Evolutionary conservation across 2,888 invertebrate genomes (phyloP), one percentile per base, ranked within the genome.

Genomic region (Rotaria macrura): DNA sequence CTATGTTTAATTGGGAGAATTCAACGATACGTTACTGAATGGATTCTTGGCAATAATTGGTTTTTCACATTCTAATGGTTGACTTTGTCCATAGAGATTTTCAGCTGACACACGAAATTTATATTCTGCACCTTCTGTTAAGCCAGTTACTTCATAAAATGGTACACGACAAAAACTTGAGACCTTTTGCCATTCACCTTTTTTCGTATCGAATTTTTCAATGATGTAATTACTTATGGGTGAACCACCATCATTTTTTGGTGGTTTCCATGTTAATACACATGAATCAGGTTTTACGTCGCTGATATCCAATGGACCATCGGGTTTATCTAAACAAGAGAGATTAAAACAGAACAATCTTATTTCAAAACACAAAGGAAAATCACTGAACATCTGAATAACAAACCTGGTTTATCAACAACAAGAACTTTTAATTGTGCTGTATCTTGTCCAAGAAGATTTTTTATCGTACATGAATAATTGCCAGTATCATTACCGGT

Each of bases 201-300:
- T 89, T 49, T 87, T 95, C 88, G 93, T 93, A 90, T 97, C 97
- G 90, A 95, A 92, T 92, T 95, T 96, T 91, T 98, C 97, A 47
- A 98, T 95, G 83, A 97, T 94, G 90, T 98, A 98, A 92, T 98
- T 97, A 83, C 96, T 96, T 89, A 98, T 94, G n/a, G 96, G 95
- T 85, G 96, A 95, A 65, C 97, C 97, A 87, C 97, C 97, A 90
- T 97, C 96, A 90, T 97, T 40, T 9, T 89, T 89, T 52, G 91
- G 91, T 85, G 91, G 89, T 54, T 89, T 89, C 92, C 88, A 95
- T 89, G 86, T 94, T 84, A 98, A 92, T 20, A 95, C 94, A 91
- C 97, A 97, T 0, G 95, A 95, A 90, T 98, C 97, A 0, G 97
- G 96, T 2, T 96, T 97, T 88, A 97, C 94, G 89, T 97, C 96